Evolutionary conservation across 2,888 invertebrate species (phyloP).

Genomic region (Hymenopus coronatus): DNA sequence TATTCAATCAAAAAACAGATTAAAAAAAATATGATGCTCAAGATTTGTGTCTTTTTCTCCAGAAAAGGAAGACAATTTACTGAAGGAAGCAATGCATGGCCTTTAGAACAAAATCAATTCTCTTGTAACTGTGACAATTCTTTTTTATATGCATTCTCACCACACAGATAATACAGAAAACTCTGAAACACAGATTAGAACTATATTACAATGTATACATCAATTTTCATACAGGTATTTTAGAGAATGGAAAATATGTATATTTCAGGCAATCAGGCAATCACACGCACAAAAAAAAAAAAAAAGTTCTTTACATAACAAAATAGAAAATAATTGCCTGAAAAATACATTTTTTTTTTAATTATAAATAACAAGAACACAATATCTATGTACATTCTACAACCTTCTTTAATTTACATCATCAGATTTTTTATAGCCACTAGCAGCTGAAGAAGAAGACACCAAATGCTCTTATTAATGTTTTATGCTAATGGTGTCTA

Average conservation of each 20-base stretch:
- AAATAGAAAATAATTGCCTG: neutral
- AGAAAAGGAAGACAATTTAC: neutral
- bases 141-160: neutral
- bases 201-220: slow-evolving; percentile 11
- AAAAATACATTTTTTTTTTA: neutral
- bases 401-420: neutral
- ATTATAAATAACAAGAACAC: slow-evolving; percentile 1
- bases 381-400: neutral
- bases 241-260: neutral
- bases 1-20: neutral
- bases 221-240: slow-evolving; percentile 7
- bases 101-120: neutral
- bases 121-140: neutral
- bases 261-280: neutral
- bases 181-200: neutral
- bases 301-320: neutral
- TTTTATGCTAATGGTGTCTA: neutral
- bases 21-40: neutral
- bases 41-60: neutral
- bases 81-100: neutral
- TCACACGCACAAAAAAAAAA: neutral
- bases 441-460: neutral
- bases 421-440: neutral
- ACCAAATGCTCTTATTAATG: neutral
- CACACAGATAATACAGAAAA: neutral